Percentiles rank a stretch among this genome's conserved stretches.
These are phyloP conservation scores for Phyllopteryx taeniolatus DNA, from an alignment of 2,113 vertebrate species.

Conservation along the genomic window DNA sequence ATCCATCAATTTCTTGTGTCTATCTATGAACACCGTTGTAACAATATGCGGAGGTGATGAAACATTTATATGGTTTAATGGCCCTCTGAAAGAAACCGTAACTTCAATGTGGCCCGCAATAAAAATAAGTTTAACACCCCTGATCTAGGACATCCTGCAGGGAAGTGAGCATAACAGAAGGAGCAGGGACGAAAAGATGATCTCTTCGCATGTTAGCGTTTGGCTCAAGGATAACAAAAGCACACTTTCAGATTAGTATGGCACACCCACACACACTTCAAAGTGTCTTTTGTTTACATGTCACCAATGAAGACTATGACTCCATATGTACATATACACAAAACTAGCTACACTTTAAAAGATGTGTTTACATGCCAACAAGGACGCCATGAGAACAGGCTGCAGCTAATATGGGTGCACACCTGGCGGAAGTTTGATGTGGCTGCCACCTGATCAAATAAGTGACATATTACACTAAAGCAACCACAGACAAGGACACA, in stretches of 20 bases:
- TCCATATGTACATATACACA: constrained; percentile 38
- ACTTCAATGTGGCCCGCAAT: no score
- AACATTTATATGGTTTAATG: no score
- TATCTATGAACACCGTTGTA: no score
- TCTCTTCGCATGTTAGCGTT: constrained; percentile 22
- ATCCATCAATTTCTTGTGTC: no score
- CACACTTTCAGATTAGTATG: constrained; percentile 34
- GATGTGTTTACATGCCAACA: constrained; percentile 40
- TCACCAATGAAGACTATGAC: constrained; percentile 47
- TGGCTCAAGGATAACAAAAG: constrained; percentile 36
- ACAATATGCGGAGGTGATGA: no score
- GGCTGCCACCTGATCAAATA: constrained; percentile 53
- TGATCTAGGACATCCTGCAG: constrained; percentile 35
- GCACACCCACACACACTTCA: constrained; percentile 30
- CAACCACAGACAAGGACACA: constrained; percentile 4
- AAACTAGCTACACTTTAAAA: constrained; percentile 36
- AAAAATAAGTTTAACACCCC: no score
- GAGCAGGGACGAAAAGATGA: constrained; percentile 5
- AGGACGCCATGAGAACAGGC: constrained; percentile 18
- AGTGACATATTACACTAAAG: constrained; percentile 24
- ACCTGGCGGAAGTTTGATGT: constrained; percentile 27
- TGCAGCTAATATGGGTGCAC: constrained; percentile 22
- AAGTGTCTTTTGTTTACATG: constrained; percentile 48
- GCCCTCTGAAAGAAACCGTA: no score
- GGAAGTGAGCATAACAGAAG: constrained; percentile 29